Evolutionary conservation across 1,140 invertebrate species (phyloP), one percentile per base, ranked within the genome.

Genomic region (Calliphora vicina): DNA sequence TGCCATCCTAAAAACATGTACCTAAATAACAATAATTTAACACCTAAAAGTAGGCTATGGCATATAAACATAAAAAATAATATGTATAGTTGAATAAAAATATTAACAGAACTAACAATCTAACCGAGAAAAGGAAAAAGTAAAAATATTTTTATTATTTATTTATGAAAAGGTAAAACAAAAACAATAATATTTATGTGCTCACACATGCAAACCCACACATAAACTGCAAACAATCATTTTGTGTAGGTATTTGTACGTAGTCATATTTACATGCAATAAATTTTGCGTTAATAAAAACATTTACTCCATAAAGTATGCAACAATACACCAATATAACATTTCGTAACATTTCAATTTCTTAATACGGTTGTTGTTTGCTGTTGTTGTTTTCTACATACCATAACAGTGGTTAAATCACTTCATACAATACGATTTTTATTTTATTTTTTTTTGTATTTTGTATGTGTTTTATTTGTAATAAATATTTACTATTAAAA

Each of bases 231-330:
- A 35, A n/a, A n/a, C n/a, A 35, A 2, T 35, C 0, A 2, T 2
- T 6, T 35, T 35, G 35, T 50, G 45, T n/a, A 12, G 8, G 17
- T 67, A 67, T 67, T 10, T 67, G n/a, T 10, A 1, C 20, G n/a
- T 67, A 23, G 61, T 23, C 20, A 57, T 57, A 17, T 17, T 57
- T 57, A 57, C 50, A 67, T 67, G 61, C 61, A 67, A 67, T 67
- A 67, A 67, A 67, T 67, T 67, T 67, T 20, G 61, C 61, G 20
- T 67, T 67, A 67, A 67, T 67, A 67, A 67, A 67, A 67, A 67
- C 61, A 67, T 67, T 67, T 67, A 67, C 61, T 23, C 61, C n/a
- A 23, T 67, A 57, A 57, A 15, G 17, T 57, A 25, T 67, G 12
- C 61, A 23, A 67, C 61, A 67, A 20, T 23, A 67, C 20, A n/a